phyloP scores from a whole-genome alignment of 2,113 vertebrate genomes.

The Silurus asotus region DNA sequence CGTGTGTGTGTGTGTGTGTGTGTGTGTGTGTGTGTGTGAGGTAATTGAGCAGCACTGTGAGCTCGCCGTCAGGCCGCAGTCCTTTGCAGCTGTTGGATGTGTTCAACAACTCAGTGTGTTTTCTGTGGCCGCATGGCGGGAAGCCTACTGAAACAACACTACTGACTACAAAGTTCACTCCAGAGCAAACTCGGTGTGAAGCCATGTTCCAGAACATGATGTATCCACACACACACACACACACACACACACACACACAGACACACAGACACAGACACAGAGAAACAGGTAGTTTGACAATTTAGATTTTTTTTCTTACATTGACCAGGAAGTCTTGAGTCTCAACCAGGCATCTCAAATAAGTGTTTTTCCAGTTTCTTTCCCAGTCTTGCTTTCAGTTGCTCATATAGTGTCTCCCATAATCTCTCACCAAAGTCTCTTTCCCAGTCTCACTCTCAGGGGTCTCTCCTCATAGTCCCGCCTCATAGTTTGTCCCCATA shows the following conservation, averaged over 20 bases:
- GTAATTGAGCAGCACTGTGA: constrained; percentile 75
- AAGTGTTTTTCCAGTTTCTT: no score
- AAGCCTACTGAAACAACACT: constrained; percentile 49
- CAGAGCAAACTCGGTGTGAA: constrained; percentile 9
- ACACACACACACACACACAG: constrained; percentile 17
- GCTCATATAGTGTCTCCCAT: no score
- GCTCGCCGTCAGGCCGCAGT: constrained; percentile 73
- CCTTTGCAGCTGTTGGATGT: constrained; percentile 86
- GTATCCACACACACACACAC: neutral
- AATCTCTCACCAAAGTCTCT: no score
- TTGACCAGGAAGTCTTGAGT: neutral
- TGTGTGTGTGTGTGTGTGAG: constrained; percentile 71
- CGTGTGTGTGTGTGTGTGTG: constrained; percentile 40
- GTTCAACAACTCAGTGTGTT: constrained; percentile 69
- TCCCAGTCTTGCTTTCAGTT: no score
- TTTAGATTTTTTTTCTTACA: neutral
- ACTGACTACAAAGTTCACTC: constrained; percentile 2
- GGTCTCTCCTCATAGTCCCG: no score
- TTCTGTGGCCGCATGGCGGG: constrained; percentile 58
- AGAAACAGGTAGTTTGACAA: neutral
- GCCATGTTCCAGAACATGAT: constrained; percentile 18
- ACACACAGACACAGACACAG: constrained; percentile 14
- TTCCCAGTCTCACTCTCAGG: no score
- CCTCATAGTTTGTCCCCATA: no score
- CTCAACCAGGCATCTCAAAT: neutral